Evolutionary conservation across 2,888 invertebrate genomes (phyloP), one percentile per base, ranked within the genome.

Genomic region (Oligia strigilis): DNA sequence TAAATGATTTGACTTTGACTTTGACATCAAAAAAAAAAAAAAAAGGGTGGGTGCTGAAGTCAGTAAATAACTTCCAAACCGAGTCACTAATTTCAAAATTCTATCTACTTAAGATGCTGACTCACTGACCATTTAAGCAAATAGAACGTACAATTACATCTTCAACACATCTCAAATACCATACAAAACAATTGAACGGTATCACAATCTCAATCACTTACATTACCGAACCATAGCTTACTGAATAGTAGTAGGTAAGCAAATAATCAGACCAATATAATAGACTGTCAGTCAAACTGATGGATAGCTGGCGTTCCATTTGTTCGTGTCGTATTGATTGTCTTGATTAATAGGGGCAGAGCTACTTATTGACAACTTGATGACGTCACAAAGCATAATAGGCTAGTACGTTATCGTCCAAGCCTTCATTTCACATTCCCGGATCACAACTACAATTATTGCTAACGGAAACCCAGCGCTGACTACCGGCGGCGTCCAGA

Each of bases 201-300:
- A 76, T 75, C 40, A 58, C 8, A 29, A 74, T 75, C 23, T 60
- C 43, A 52, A 66, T 65, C 43, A 67, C 55, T 72, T 60, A 64
- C 9, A 64, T 79, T 77, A 72, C 62, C 13, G 14, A 62, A 84
- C 70, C 8, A 19, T n/a, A 36, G 11, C 23, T 46, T 43, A 70
- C 36, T 65, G 62, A 43, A 70, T 46, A 36, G 23, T 14, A 19
- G 14, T 43, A 46, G 17, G 5, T 40, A 55, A 75, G 46, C 43
- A 77, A 84, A 85, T 73, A 87, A 77, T 84, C 81, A 62, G 87
- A 65, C 72, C 40, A 80, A 55, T 58, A 2, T 87, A 87, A 85
- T 87, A 49, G 77, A 70, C 77, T 84, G 87, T 84, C 84, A 77
- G 60, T 84, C 75, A 73, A 58, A 19, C 29, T 80, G 84, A 85